phyloP scores from a whole-genome alignment of 2,888 invertebrate species.

The Eristalis pertinax region DNA sequence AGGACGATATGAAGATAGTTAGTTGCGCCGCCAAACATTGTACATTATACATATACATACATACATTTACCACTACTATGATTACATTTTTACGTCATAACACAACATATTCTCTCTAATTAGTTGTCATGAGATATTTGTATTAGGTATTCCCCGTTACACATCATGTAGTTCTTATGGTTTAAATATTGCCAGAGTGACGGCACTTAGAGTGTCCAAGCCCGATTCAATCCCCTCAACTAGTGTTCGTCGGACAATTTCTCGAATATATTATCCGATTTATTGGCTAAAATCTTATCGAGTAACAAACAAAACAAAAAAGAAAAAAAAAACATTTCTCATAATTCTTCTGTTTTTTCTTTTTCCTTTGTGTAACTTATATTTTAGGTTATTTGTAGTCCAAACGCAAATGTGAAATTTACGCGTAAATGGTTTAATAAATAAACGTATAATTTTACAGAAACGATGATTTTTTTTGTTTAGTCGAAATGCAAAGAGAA shows the following conservation, averaged over 20 bases:
- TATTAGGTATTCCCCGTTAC: slow-evolving; percentile 31
- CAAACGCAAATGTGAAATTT: slow-evolving; percentile 58
- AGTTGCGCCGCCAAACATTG: slow-evolving; percentile 60
- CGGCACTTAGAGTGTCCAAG: neutral
- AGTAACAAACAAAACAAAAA: neutral
- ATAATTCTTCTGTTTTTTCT: slow-evolving; percentile 21
- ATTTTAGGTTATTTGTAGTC: slow-evolving; percentile 64
- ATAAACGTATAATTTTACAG: slow-evolving; percentile 71
- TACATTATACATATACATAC: slow-evolving; percentile 61
- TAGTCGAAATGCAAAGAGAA: neutral
- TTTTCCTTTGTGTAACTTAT: slow-evolving; percentile 46
- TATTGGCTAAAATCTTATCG: slow-evolving; percentile 5
- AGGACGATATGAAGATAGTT: slow-evolving; percentile 30
- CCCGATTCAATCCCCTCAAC: neutral
- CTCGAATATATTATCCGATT: neutral
- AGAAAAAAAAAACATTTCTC: slow-evolving; percentile 35
- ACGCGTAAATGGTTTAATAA: slow-evolving; percentile 61
- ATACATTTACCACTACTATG: slow-evolving; percentile 62
- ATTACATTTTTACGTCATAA: slow-evolving; percentile 62
- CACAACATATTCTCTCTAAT: slow-evolving; percentile 54
- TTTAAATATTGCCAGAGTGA: neutral
- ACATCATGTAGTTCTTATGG: neutral
- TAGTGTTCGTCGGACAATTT: neutral
- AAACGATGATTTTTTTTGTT: neutral
- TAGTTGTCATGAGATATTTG: slow-evolving; percentile 48